These are phyloP conservation scores for Chinchilla lanigera DNA, from an alignment of 2,113 vertebrate genomes.

Conservation along the genomic window DNA sequence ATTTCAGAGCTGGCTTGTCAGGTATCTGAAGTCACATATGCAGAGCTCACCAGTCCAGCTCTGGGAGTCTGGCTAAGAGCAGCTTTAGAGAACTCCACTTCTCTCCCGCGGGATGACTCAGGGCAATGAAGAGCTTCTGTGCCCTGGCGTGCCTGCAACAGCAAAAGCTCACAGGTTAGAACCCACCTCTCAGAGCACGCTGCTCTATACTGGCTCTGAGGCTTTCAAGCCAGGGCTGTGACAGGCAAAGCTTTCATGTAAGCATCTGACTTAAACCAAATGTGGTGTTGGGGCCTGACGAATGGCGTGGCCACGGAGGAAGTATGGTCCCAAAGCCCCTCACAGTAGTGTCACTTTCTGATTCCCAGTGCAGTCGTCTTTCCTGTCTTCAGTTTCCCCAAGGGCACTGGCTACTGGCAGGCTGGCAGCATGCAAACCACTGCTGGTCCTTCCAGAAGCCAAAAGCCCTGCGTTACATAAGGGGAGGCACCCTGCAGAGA, in stretches of 20 bases:
- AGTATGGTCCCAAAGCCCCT: neutral
- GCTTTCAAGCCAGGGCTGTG: neutral
- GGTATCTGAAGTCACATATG: neutral
- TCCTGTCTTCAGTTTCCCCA: neutral
- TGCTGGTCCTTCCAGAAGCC: slow-evolving; percentile 51
- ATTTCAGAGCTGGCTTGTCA: slow-evolving; percentile 46
- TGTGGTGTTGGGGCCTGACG: neutral
- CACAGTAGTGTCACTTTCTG: neutral
- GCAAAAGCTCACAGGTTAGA: slow-evolving; percentile 56
- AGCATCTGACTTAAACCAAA: slow-evolving; percentile 39
- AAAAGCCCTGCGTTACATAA: slow-evolving; percentile 67
- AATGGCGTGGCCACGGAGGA: neutral
- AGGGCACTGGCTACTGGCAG: slow-evolving; percentile 35
- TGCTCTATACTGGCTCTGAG: neutral
- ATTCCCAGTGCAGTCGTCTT: slow-evolving; percentile 44
- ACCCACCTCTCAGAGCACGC: neutral
- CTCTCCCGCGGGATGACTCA: slow-evolving; percentile 87
- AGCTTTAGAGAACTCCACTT: slow-evolving; percentile 88
- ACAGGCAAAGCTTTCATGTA: slow-evolving; percentile 7
- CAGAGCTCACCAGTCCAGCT: slow-evolving; percentile 90
- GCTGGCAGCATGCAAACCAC: slow-evolving; percentile 26
- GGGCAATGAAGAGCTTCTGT: slow-evolving; percentile 90
- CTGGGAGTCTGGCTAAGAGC: slow-evolving; percentile 89
- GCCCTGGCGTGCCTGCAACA: slow-evolving; percentile 88
- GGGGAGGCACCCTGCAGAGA: slow-evolving; percentile 29